Evolutionary conservation across 2,113 vertebrate species (phyloP).

Genomic region (Progne subis): DNA sequence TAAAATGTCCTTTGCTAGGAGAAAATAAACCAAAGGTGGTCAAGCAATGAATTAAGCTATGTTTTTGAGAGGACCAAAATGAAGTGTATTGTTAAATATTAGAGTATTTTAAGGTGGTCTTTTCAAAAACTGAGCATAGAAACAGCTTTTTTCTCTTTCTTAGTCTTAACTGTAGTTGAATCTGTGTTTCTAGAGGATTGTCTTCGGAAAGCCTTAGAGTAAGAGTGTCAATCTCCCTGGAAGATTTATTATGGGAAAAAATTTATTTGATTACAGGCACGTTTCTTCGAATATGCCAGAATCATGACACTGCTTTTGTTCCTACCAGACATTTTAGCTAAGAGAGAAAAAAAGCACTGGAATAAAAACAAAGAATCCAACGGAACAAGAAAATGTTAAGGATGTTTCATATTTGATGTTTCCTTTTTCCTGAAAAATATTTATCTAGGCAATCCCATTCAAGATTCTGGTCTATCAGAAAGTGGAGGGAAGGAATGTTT

Average conservation of each 20-base stretch:
- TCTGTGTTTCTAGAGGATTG: neutral
- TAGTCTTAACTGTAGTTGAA: neutral
- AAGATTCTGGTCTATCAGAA: neutral
- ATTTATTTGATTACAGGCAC: neutral
- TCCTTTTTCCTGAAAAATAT: neutral
- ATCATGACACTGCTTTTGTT: neutral
- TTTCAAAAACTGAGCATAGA: neutral
- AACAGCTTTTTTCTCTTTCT: neutral
- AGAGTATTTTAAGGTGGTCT: neutral
- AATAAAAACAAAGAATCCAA: neutral
- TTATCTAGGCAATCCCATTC: neutral
- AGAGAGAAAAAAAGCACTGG: neutral
- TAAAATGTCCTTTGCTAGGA: neutral
- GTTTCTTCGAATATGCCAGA: neutral
- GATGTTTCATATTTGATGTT: neutral
- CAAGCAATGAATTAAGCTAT: neutral
- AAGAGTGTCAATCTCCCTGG: neutral
- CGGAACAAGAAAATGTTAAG: neutral
- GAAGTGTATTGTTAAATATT: neutral
- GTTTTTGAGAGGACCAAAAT: neutral
- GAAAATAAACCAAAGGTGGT: neutral
- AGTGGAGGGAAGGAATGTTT: neutral
- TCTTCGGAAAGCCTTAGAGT: neutral
- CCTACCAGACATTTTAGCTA: neutral
- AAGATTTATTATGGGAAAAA: neutral